Evolutionary conservation across 37 sponge, comb jelly and placozoan species (phyloP).

Genomic region (Agelas oroides): DNA sequence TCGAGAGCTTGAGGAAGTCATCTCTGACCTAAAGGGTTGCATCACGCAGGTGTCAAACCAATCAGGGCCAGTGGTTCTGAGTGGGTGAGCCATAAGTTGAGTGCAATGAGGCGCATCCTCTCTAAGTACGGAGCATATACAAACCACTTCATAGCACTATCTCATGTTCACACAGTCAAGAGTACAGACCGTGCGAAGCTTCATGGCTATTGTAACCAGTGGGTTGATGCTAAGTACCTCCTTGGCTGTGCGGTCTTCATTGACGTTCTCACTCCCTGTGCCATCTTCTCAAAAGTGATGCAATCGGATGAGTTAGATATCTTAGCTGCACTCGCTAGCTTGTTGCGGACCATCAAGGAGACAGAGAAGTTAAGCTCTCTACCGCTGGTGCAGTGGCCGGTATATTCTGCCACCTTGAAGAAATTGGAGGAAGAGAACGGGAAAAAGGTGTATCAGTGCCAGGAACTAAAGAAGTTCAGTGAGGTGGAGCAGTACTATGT

Average conservation of each 20-base stretch:
- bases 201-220: constrained; percentile 52
- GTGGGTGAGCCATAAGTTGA: constrained; percentile 55
- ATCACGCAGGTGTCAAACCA: constrained; percentile 52
- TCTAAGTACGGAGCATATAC: constrained; percentile 84
- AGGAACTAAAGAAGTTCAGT: constrained; percentile 40
- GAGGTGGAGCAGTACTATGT: constrained; percentile 32
- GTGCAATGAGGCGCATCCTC: constrained; percentile 72
- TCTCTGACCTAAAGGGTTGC: constrained; percentile 55
- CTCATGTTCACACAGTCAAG: constrained; percentile 49
- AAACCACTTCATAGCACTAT: constrained; percentile 61
- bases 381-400: constrained; percentile 47
- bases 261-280: constrained; percentile 49
- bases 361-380: constrained; percentile 27
- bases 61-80: constrained; percentile 53
- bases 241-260: constrained; percentile 76
- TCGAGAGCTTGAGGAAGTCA: constrained; percentile 56
- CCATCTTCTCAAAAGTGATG: constrained; percentile 61
- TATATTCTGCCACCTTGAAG: constrained; percentile 24
- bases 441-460: constrained; percentile 26
- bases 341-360: constrained; percentile 37
- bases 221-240: constrained; percentile 74
- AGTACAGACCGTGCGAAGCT: constrained; percentile 69
- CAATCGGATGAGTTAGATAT: constrained; percentile 50
- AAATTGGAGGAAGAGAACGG: constrained; percentile 20
- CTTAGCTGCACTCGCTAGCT: constrained; percentile 30